phyloP scores from a whole-genome alignment of 1,140 invertebrate species.

The Neodiprion fabricii region DNA sequence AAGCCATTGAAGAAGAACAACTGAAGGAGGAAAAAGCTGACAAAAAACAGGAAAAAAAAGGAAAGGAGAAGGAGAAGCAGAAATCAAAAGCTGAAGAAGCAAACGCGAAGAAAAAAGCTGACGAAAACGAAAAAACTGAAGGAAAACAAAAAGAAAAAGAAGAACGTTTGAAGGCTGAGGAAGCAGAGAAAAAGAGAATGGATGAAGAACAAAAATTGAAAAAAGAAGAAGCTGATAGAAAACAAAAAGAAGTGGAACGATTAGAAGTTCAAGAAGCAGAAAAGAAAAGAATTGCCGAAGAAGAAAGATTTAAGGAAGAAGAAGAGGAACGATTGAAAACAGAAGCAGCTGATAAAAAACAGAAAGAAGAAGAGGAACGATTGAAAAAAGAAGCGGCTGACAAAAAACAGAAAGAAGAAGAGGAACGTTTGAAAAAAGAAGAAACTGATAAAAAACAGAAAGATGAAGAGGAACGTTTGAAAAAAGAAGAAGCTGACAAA shows the following conservation, averaged over 20 bases:
- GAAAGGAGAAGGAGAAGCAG: background rate
- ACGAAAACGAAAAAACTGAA: constrained; percentile 21
- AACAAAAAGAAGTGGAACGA: constrained; percentile 21
- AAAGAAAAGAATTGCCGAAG: constrained; percentile 16
- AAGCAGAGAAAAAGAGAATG: constrained; percentile 29
- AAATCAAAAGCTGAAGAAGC: background rate
- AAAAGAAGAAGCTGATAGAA: constrained; percentile 23
- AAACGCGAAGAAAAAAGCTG: constrained; percentile 5
- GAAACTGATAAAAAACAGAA: no score
- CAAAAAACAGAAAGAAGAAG: constrained; percentile 23
- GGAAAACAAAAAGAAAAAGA: constrained; percentile 24
- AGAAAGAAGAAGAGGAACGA: constrained; percentile 17
- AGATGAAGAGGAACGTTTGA: constrained; percentile 22
- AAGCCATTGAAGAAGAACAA: constrained; percentile 22
- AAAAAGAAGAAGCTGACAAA: constrained; percentile 15
- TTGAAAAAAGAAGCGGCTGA: constrained; percentile 18
- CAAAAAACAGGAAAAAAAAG: constrained; percentile 11
- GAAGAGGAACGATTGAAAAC: constrained; percentile 28
- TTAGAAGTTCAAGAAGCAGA: constrained; percentile 23
- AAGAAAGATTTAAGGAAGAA: constrained; percentile 19
- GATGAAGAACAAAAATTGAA: constrained; percentile 7
- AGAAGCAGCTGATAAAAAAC: constrained; percentile 23
- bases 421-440: constrained; percentile 27
- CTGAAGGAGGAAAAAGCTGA: constrained; percentile 22
- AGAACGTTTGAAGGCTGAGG: constrained; percentile 30